Evolutionary conservation across 1,140 invertebrate genomes (phyloP), one percentile per base, ranked within the genome.

Genomic region (Drosophila bocki): DNA sequence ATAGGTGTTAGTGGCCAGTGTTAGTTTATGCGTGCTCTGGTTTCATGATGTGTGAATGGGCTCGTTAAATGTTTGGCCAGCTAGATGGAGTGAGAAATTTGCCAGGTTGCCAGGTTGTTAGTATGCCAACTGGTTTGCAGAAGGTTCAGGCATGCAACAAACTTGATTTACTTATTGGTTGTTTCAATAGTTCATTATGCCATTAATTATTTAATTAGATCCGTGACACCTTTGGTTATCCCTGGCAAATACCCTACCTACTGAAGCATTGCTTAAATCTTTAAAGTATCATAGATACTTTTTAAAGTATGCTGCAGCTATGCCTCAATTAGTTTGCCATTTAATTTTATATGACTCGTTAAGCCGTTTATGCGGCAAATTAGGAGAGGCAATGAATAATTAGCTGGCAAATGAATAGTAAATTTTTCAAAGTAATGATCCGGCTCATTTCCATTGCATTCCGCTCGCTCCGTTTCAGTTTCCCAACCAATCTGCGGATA

Each of bases 1-100:
- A 54, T 77, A 54, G 54, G 44, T 80, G 41, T 54, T 29, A 33
- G 62, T 44, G 39, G 32, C 50, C 41, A 29, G 56, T 74, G 51
- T 44, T 70, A 78, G 69, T 86, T 85, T 85, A 85, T 85, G 82
- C 74, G 63, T 69, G 56, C 53, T 59, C 48, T 64, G 78, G 74
- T 85, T 67, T 67, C 37, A 35, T 51, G 82, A 83, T 74, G 69
- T 72, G 68, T 75, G 71, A 72, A 75, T 75, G 48, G 68, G 47
- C 39, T 61, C 68, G 71, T 74, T 75, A 75, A 74, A 74, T 61
- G 71, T 70, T 70, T 70, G 39, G 33, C 56, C 54, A 74, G 39
- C 68, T 39, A 53, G 42, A 42, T 62, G 60, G 53, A 56, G 51
- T 51, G 56, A 53, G 72, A 53, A 75, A 75, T 63, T 75, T 37